phyloP scores from a whole-genome alignment of 2,888 invertebrate species.

The Lottia gigantea region DNA sequence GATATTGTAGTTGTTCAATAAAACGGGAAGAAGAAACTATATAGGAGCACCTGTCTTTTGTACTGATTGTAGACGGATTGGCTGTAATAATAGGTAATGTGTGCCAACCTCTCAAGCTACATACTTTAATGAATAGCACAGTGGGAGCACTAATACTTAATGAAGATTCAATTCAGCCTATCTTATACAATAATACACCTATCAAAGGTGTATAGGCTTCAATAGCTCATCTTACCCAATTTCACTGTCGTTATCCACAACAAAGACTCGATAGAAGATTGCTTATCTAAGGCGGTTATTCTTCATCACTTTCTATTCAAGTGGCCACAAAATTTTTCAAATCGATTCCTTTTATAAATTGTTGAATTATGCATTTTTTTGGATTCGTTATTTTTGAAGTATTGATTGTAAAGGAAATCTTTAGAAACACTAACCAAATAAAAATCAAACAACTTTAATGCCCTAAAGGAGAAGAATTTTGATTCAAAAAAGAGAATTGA shows the following conservation, averaged over 20 bases:
- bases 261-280: background rate
- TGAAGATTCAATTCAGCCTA: background rate
- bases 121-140: background rate
- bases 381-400: too few relatives aligned
- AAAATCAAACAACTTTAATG: too few relatives aligned
- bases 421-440: too few relatives aligned
- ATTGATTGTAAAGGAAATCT: too few relatives aligned
- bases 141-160: constrained; percentile 6
- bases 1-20: background rate
- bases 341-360: constrained; percentile 1
- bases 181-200: background rate
- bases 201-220: background rate
- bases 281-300: constrained; percentile 9
- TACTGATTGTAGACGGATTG: background rate
- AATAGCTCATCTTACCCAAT: constrained; percentile 11
- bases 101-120: constrained; percentile 7
- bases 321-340: constrained; percentile 3
- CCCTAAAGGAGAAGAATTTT: too few relatives aligned
- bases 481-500: too few relatives aligned
- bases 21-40: background rate
- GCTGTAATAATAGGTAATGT: constrained; percentile 6
- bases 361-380: too few relatives aligned
- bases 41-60: constrained; percentile 4
- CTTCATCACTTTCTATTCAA: constrained; percentile 5
- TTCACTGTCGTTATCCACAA: background rate